Base-by-base conservation (phyloP, 2,113 vertebrate genomes). In the Cepphus grylle region DNA sequence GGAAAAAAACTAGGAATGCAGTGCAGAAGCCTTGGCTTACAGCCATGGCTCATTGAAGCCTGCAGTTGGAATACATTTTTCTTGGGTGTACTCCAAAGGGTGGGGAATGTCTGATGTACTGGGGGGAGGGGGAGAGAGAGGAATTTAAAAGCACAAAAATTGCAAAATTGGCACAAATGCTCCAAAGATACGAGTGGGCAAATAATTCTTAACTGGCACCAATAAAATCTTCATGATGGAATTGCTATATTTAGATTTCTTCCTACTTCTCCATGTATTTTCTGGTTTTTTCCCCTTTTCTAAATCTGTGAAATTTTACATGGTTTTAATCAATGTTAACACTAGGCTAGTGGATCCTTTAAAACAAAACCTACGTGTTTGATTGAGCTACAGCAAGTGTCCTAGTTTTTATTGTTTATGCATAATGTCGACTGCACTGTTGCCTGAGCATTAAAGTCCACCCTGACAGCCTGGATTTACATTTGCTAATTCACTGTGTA, bases 71-170 rank as follows among this genome's bases (percentile, higher is more conserved):
- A 96, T 86, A 49, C n/a, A 36, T 95, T 95, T 94, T 84, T 84
- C 42, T 95, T 95, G 91, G 91, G 52, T 56, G 32, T 29, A 12
- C n/a, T 95, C 88, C 91, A 96, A 67, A 93, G 55, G 69, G 86
- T 93, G 69, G 34, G 36, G 34, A 84, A 65, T 34, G 70, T 74
- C 72, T 93, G 71, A 93, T 92, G 65, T 81, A 70, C 74, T 79
- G 66, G 56, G 30, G 36, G 61, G 38, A 20, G 13, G 23, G 23
- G 8, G 13, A 15, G 8, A 19, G 29, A 6, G 23, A 43, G 42
- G 23, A 3, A 42, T 34, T 17, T 62, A 74, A 91, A 89, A 94
- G 62, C 76, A 83, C 65, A 90, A 84, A 86, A 92, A 85, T 66
- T 87, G 88, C 95, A 84, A 72, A 92, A 89, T 27, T 91, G 88